Evolutionary conservation across 2,113 vertebrate species (phyloP), one percentile per base, ranked within the genome.

Genomic region (Tachuris rubrigastra): DNA sequence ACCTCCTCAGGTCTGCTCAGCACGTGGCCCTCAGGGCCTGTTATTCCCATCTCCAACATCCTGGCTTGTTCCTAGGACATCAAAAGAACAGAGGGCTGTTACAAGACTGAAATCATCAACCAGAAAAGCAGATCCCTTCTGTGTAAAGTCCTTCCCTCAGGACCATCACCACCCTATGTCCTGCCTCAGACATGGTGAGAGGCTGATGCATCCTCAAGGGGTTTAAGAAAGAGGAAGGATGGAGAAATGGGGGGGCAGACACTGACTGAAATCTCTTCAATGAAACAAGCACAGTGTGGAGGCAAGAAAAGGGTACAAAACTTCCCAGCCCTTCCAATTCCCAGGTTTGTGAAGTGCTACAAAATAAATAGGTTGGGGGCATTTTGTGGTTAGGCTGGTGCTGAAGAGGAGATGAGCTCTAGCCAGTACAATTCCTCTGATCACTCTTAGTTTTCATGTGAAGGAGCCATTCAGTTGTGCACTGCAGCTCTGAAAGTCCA

Each of bases 1-100:
- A 99, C 99, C 99, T 99, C 99, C 92, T 99, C 99, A 73, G 99
- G 99, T 93, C 99, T 98, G 97, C 99, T 99, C 93, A 99, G 98
- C 59, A 99, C 99, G 0, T 99, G 99, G 33, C 99, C 99, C 95
- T 99, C 99, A 0, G 99, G 99, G 89, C 99, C 99, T 8, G 99
- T 99, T 92, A 99, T 99, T 30, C 99, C 99, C 98, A 99, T 99
- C 96, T 99, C 98, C 97, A 99, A 96, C 99, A 99, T 99, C 93
- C 98, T 98, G 56, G 96, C 87, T 97, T 99, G 99, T 81, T 99
- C 99, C 99, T 99, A 97, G 93, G 94, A 69, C 66, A 91, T 85
- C 8, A 4, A 73, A 97, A 90, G 67, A 75, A 69, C 47, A 90
- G 39, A 85, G 22, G 11, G 33, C 47, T 30, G 7, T 76, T 72